A percentile compares a stretch with the other conserved stretches of the same genome.
These are phyloP conservation scores for Gasterosteus aculeatus DNA, from an alignment of 2,113 vertebrate species.

Conservation along the genomic window DNA sequence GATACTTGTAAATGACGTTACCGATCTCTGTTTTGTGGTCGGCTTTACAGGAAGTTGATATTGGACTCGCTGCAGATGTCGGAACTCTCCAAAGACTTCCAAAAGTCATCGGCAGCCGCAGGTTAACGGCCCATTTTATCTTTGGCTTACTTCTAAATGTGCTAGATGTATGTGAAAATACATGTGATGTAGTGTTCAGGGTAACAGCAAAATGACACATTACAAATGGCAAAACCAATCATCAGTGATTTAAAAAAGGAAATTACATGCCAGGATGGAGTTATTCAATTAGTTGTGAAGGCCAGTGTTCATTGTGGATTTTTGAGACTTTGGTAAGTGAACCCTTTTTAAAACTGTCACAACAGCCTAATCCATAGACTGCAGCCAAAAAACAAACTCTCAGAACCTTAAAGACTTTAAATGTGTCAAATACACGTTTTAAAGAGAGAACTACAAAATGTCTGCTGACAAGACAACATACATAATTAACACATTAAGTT, in stretches of 20 bases:
- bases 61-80: constrained; percentile 89
- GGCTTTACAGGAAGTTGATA: constrained; percentile 85
- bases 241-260: too few relatives aligned
- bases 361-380: neutral
- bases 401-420: too few relatives aligned
- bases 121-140: constrained; percentile 60
- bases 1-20: neutral
- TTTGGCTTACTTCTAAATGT: neutral
- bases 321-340: neutral
- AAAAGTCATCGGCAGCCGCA: constrained; percentile 86
- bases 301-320: neutral
- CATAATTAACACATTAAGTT: neutral
- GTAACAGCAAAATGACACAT: neutral
- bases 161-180: neutral
- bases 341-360: neutral
- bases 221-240: neutral
- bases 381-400: too few relatives aligned
- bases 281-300: neutral
- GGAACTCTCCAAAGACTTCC: constrained; percentile 90
- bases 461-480: neutral
- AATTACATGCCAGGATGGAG: neutral
- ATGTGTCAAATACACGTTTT: too few relatives aligned
- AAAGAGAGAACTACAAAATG: neutral
- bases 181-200: neutral
- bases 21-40: neutral